Conservation (phyloP, 2,888 invertebrate species). For the Ophioninae sp. region DNA sequence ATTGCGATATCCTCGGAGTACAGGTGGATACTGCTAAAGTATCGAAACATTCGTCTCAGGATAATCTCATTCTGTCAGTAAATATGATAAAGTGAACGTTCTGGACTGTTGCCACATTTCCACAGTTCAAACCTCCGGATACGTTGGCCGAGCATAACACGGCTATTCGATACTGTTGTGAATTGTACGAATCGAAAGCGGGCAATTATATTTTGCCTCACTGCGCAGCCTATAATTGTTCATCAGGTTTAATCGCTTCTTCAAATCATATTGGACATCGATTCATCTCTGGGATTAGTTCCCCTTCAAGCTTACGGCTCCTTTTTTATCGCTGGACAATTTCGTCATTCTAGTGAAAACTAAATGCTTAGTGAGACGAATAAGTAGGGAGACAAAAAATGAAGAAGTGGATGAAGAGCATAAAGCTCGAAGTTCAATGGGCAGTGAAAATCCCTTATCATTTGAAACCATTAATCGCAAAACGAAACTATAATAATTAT, state of each 20-base stretch:
- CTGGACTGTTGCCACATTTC: not conserved
- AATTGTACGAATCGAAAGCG: not conserved
- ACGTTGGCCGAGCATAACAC: not conserved
- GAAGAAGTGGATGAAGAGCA: not conserved
- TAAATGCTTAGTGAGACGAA: not conserved
- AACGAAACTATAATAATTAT: no score
- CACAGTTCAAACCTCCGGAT: not conserved
- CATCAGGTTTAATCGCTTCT: not conserved
- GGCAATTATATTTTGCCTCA: not conserved
- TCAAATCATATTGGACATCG: not conserved
- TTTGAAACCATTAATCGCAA: slow-evolving; percentile 10
- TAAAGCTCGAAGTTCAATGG: slow-evolving; percentile 11
- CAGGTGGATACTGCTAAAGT: not conserved
- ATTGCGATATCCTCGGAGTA: not conserved
- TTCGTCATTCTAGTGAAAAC: not conserved
- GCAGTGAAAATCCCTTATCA: slow-evolving; percentile 63
- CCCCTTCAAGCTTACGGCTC: not conserved
- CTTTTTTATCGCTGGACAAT: not conserved
- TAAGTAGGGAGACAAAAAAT: not conserved
- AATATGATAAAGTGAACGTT: not conserved
- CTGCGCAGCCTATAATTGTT: not conserved
- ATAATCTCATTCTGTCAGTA: not conserved
- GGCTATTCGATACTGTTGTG: not conserved
- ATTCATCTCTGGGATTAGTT: not conserved
- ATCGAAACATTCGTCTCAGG: not conserved